Conservation (phyloP, 2,797 vertebrate genomes). For the Hydrocynus forskahlii region DNA sequence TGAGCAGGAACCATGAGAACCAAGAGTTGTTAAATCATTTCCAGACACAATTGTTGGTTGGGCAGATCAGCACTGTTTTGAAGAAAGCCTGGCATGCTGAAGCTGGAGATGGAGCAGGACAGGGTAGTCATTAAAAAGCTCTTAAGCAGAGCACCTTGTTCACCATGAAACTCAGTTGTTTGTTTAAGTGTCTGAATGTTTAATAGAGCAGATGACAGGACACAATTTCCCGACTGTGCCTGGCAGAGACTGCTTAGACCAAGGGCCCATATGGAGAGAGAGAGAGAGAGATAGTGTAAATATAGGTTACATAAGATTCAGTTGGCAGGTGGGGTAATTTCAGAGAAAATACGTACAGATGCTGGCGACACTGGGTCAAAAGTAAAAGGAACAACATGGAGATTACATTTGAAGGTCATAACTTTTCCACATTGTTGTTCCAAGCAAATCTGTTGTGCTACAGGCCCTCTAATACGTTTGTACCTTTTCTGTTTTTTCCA, state of each 20-base stretch:
- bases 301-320: constrained; percentile 51
- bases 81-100: not conserved
- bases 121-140: constrained; percentile 44
- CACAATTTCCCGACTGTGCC: constrained; percentile 4
- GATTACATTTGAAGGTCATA: constrained; percentile 4
- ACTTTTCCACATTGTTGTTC: not conserved
- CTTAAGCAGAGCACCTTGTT: constrained; percentile 41
- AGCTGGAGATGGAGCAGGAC: not conserved
- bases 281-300: constrained; percentile 21
- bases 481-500: not conserved
- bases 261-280: constrained; percentile 28
- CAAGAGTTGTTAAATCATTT: constrained; percentile 36
- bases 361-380: not conserved
- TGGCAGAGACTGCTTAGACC: not conserved
- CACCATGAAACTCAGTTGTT: constrained; percentile 41
- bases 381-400: not conserved
- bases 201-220: constrained; percentile 40
- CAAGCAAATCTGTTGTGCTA: not conserved
- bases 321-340: constrained; percentile 16
- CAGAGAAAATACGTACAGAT: not conserved
- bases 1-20: constrained; percentile 24
- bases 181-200: constrained; percentile 52
- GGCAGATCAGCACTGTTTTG: constrained; percentile 34
- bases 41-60: constrained; percentile 26
- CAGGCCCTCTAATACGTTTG: not conserved